Percentiles rank a stretch among this genome's conserved stretches.
phyloP scores from a whole-genome alignment of 1,140 invertebrate genomes.

The Bemisia tabaci region DNA sequence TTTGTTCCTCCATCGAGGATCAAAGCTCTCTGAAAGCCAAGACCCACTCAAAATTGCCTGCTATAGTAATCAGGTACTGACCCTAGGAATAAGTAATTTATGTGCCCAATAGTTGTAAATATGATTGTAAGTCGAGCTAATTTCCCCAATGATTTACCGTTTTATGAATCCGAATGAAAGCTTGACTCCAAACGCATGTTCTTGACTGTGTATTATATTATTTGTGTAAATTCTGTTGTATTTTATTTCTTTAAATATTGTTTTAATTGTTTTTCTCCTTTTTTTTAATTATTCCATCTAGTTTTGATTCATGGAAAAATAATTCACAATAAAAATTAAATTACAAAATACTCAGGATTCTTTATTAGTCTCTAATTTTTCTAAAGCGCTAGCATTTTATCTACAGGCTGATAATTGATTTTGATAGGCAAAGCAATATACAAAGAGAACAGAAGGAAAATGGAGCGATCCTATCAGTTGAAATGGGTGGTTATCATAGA shows the following conservation, averaged over 20 bases:
- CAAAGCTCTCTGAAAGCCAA: no score
- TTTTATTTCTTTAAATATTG: constrained; percentile 1
- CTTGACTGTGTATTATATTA: background rate
- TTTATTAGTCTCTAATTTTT: no score
- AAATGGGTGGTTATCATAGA: no score
- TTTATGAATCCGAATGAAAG: background rate
- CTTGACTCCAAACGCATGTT: background rate
- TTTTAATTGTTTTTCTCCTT: background rate
- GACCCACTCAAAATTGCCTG: no score
- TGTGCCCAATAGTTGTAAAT: background rate
- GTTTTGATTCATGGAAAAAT: background rate
- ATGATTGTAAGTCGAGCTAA: background rate
- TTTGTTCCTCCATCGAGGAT: no score
- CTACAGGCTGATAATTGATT: no score
- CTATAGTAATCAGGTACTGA: background rate
- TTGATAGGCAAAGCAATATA: no score
- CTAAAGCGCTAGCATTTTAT: no score
- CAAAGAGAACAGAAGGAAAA: no score
- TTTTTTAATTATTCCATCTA: background rate
- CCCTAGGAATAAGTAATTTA: background rate
- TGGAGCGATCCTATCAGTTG: no score
- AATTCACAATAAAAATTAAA: background rate
- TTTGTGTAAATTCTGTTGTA: background rate
- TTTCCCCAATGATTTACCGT: background rate
- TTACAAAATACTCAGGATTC: background rate